Conservation (phyloP, 2,888 invertebrate genomes). For the Drosophila anomelani region DNA sequence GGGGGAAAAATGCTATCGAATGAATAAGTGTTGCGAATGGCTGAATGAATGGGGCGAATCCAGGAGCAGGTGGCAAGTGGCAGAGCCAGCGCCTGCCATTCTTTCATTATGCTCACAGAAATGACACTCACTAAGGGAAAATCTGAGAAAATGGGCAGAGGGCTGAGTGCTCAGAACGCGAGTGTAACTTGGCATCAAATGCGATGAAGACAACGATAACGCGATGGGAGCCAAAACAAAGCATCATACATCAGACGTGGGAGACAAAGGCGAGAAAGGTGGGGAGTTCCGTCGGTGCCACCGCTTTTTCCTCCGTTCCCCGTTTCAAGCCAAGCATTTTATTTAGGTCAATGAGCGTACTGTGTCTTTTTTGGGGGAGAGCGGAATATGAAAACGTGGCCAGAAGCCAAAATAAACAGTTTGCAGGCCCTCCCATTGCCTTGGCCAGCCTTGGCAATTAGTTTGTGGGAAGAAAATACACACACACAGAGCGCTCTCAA, state of each 20-base stretch:
- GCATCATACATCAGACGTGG: slow-evolving; percentile 42
- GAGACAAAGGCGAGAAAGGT: slow-evolving; percentile 18
- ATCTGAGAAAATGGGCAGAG: slow-evolving; percentile 2
- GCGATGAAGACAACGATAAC: slow-evolving; percentile 69
- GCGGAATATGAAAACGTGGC: slow-evolving; percentile 15
- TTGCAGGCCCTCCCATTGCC: slow-evolving; percentile 9
- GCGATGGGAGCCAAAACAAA: slow-evolving; percentile 39
- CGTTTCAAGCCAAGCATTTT: slow-evolving; percentile 60
- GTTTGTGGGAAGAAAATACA: slow-evolving; percentile 30
- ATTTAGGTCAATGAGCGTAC: slow-evolving; percentile 74
- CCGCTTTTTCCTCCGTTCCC: neutral
- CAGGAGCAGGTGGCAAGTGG: slow-evolving; percentile 32
- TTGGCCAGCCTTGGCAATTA: slow-evolving; percentile 42
- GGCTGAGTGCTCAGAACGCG: slow-evolving; percentile 11
- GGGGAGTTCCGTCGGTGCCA: slow-evolving; percentile 17
- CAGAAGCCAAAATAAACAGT: slow-evolving; percentile 43
- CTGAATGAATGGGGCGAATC: slow-evolving; percentile 16
- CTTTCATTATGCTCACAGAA: slow-evolving; percentile 67
- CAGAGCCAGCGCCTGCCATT: slow-evolving; percentile 41
- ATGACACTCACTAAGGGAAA: slow-evolving; percentile 45
- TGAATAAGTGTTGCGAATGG: slow-evolving; percentile 55
- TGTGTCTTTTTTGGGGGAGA: slow-evolving; percentile 9
- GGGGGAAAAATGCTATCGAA: slow-evolving; percentile 41
- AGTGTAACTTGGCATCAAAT: slow-evolving; percentile 62
- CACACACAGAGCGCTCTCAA: neutral